Base-by-base conservation (phyloP, 2,113 vertebrate genomes). In the Carassius carassius region DNA sequence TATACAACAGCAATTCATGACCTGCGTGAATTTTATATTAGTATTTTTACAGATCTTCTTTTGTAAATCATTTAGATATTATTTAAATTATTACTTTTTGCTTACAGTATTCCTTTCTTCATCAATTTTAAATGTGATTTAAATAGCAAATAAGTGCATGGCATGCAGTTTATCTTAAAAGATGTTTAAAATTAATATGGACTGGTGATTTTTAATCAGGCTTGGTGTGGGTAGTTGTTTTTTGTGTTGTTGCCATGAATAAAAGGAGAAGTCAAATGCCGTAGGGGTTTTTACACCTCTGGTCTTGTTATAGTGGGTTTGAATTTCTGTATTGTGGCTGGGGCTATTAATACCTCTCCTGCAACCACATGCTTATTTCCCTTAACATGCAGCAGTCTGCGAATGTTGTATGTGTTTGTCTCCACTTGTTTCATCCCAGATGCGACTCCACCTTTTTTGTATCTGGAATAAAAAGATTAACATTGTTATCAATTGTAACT, bases 301-400 rank as follows among this genome's bases (percentile, higher is more conserved):
- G 25, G 21, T 2, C 12, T 5, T 78, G 5, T 35, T 74, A 2
- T 29, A 60, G 70, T 19, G 37, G 21, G 70, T 73, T 51, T 54
- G 17, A 60, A 25, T 85, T 87, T 32, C 65, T 77, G 25, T 81
- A 19, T 51, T 54, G 60, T 54, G 32, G 7, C 3, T 78, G 70
- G 9, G 29, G 25, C 2, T 35, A 37, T 41, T 77, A 94, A 90
- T 85, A 96, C 96, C 95, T 97, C 96, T 90, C 91, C 89, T 0
- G 96, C 96, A 19, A 91, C 80, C 75, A 97, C 95, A 0, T 95
- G 95, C 91, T 96, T 96, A 90, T 95, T 96, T 83, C 96, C 96
- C 89, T 97, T 97, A 67, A 97, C 95, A 0, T 97, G 96, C 75
- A 97, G 91, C 62, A 97, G 91, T 32, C 96, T 91, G 85, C 87